Evolutionary conservation across 2,113 vertebrate genomes (phyloP).

Genomic region (Aspidoscelis tigris): DNA sequence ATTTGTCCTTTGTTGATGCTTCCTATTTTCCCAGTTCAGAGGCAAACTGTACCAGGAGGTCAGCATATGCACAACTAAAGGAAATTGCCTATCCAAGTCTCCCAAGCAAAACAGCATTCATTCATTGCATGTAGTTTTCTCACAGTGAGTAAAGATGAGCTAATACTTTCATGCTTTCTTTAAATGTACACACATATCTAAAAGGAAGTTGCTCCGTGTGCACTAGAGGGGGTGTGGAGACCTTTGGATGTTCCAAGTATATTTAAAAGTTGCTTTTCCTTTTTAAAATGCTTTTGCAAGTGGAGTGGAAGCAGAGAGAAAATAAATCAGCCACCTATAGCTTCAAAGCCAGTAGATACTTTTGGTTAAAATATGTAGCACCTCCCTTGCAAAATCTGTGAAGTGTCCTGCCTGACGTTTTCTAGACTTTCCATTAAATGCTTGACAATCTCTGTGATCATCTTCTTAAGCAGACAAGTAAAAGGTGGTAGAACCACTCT

Average conservation of each 20-base stretch:
- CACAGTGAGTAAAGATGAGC: background rate
- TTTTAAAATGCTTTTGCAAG: background rate
- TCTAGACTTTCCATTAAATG: background rate
- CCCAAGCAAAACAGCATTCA: background rate
- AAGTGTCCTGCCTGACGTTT: background rate
- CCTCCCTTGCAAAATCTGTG: background rate
- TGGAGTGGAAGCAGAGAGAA: background rate
- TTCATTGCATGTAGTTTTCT: background rate
- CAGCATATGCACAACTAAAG: background rate
- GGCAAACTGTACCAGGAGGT: background rate
- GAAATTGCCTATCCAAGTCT: background rate
- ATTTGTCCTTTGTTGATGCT: background rate
- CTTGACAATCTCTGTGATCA: background rate
- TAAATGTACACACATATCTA: no score
- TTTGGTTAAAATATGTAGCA: background rate
- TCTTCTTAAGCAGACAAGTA: no score
- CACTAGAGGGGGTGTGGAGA: background rate
- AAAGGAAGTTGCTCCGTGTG: background rate
- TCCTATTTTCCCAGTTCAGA: background rate
- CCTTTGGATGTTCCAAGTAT: background rate
- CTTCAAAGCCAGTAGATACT: background rate
- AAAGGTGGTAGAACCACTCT: background rate
- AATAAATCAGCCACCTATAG: background rate
- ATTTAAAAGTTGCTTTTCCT: background rate
- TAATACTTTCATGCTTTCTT: background rate